Conservation (phyloP, 2,888 invertebrate species). For the Andrena trimmerana region DNA sequence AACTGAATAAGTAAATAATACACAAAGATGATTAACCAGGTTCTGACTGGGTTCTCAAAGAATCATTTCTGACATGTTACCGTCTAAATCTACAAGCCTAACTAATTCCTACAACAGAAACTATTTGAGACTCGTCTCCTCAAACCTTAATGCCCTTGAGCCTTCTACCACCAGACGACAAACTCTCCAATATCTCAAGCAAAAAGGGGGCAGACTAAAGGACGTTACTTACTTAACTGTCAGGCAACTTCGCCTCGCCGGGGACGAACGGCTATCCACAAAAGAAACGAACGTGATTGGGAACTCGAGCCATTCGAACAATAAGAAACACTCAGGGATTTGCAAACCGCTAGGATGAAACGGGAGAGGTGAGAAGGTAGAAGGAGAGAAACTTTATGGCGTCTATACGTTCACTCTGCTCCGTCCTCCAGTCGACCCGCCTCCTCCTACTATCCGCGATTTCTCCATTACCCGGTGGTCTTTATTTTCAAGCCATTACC, state of each 20-base stretch:
- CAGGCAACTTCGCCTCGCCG: not conserved
- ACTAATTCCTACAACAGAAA: too few relatives aligned
- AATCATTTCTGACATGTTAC: too few relatives aligned
- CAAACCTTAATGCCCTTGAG: too few relatives aligned
- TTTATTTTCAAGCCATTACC: constrained; percentile 75
- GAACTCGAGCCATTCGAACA: constrained; percentile 17
- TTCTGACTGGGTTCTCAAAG: too few relatives aligned
- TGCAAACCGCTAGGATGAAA: constrained; percentile 27
- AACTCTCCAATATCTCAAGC: not conserved
- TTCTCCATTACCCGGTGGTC: constrained; percentile 60
- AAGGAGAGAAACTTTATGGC: constrained; percentile 41
- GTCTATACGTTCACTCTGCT: constrained; percentile 30
- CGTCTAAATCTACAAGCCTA: too few relatives aligned
- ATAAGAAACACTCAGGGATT: constrained; percentile 44
- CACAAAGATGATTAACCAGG: too few relatives aligned
- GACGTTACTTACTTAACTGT: constrained; percentile 4
- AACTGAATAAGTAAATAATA: too few relatives aligned
- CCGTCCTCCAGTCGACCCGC: not conserved
- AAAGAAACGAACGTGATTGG: constrained; percentile 17
- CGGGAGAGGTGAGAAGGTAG: not conserved
- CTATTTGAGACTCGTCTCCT: too few relatives aligned
- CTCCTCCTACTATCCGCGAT: constrained; percentile 16
- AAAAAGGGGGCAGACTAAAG: not conserved
- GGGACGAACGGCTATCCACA: not conserved
- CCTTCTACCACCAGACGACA: not conserved